phyloP scores from a whole-genome alignment of 2,113 vertebrate species.

The Deroptyus accipitrinus region DNA sequence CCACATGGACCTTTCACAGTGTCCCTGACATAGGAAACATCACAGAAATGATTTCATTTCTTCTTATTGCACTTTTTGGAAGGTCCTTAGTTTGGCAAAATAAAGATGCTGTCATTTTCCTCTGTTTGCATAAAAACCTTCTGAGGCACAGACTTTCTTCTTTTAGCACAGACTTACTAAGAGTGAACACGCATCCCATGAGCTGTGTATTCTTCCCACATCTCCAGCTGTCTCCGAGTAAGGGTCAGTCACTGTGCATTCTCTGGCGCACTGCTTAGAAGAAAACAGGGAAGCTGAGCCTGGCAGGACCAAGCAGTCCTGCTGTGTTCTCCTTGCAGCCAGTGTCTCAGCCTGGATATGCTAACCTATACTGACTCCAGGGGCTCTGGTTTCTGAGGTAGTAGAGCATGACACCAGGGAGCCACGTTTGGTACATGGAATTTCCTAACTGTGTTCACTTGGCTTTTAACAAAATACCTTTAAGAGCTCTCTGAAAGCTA shows the following conservation, averaged over 20 bases:
- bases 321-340: not conserved
- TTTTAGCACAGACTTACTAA: not conserved
- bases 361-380: not conserved
- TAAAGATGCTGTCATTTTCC: not conserved
- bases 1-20: not conserved
- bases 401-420: not conserved
- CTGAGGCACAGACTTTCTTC: not conserved
- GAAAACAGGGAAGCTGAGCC: not conserved
- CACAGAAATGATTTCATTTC: not conserved
- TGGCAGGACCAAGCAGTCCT: not conserved
- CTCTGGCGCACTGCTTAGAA: not conserved
- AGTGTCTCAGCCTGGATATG: not conserved
- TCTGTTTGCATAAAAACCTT: not conserved
- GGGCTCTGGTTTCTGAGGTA: not conserved
- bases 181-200: not conserved
- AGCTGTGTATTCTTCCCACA: not conserved
- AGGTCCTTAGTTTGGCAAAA: not conserved
- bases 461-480: not conserved
- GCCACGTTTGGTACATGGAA: not conserved
- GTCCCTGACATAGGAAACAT: not conserved
- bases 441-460: not conserved
- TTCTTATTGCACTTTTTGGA: not conserved
- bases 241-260: not conserved
- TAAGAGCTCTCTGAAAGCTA: not conserved
- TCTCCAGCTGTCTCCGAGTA: not conserved